A percentile compares a stretch with the other conserved stretches of the same genome.
phyloP scores from a whole-genome alignment of 64 coral and sea anemone species.

The Montipora foliosa region DNA sequence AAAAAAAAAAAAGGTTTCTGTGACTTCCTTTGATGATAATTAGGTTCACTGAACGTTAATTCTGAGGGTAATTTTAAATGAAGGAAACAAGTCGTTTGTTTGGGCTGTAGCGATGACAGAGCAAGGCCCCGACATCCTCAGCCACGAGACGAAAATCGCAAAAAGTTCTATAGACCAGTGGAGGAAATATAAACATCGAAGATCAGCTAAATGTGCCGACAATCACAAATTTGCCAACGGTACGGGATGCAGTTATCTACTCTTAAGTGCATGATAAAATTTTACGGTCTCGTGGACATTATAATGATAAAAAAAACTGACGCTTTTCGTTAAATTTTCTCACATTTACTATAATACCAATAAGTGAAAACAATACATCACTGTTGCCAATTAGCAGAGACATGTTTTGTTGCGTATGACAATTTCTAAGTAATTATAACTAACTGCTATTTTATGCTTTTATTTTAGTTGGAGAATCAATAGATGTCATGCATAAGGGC shows the following conservation, averaged over 20 bases:
- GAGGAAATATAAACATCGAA: conserved; percentile 47
- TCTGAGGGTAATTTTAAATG: background rate
- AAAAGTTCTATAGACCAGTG: conserved; percentile 64
- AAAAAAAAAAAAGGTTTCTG: background rate
- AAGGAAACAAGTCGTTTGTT: background rate
- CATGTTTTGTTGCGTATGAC: background rate
- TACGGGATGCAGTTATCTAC: conserved; percentile 29
- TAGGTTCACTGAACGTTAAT: background rate
- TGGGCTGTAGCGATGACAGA: background rate
- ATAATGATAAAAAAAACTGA: no score
- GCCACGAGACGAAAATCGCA: conserved; percentile 52
- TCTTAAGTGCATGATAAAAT: background rate
- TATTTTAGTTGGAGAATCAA: conserved; percentile 77
- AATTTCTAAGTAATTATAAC: background rate
- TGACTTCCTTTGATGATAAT: background rate
- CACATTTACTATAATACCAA: no score
- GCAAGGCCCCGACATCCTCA: background rate
- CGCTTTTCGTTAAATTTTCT: no score
- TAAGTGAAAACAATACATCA: no score
- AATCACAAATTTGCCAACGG: conserved; percentile 92
- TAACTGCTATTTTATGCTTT: background rate
- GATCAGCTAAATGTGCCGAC: conserved; percentile 73
- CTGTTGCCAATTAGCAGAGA: no score
- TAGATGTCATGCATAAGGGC: conserved; percentile 79
- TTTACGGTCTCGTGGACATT: no score